Evolutionary conservation across 1,140 invertebrate species (phyloP), one percentile per base, ranked within the genome.

Genomic region (Bombus impatiens): DNA sequence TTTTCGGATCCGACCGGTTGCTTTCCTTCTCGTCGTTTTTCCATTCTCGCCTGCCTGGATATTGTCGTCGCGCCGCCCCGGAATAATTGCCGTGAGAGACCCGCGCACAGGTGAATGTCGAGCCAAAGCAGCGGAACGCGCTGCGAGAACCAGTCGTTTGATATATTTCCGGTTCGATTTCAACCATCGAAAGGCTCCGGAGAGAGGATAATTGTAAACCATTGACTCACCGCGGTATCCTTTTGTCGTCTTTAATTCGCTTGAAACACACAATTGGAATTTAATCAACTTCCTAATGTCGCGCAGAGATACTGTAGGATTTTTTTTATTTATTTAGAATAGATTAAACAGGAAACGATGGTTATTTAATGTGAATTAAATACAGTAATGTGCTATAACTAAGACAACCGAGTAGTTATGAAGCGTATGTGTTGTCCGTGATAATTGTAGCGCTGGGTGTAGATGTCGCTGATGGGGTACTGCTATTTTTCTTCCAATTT

Each of bases 81-180:
- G 72, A 53, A 83, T 77, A 83, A 83, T 83, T 77, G 57, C 22
- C 70, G 68, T 28, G 37, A 28, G 9, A 62, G 59, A 62, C 59
- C 28, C 15, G 15, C 3, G 18, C 6, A 22, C 67, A 13, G 35
- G 68, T 68, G 67, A 37, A 68, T 35, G 35, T 3, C 22, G 37
- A 40, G 10, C 10, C 35, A 28, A 71, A 71, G 22, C 37, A 25
- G 5, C 25, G 13, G 37, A 42, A 42, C 35, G 25, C 3, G 40
- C 25, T 13, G 12, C 22, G 28, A n/a, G 13, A 71, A 42, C 5
- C 13, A 9, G 13, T 15, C 35, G 40, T 72, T 72, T 72, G 40
- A 42, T n/a, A 8, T 42, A n/a, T 42, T 72, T 72, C 28, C 28
- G 12, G 2, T 10, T 25, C 5, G 25, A n/a, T 72, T 42, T 72